Base-by-base conservation (phyloP, 2,113 vertebrate genomes). In the Lanius collurio region DNA sequence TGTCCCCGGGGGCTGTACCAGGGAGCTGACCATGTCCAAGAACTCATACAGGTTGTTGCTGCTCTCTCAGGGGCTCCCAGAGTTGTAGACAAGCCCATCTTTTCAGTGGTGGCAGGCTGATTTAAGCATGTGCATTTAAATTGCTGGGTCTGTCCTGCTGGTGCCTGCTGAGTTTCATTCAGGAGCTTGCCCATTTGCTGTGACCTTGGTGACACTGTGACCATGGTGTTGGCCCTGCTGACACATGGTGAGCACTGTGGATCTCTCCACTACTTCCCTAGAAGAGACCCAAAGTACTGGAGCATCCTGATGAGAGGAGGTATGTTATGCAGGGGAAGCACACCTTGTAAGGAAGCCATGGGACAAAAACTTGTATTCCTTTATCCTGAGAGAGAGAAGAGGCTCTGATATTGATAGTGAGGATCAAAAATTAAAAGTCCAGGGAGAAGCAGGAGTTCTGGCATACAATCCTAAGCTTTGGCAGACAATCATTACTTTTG, bases 1-100 rank as follows among this genome's bases (percentile, higher is more conserved):
- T 44, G 68, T 59, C 28, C 28, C 27, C 0, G 0, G 24, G 15
- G n/a, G 5, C 57, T 44, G 1, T 3, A 2, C 14, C 28, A 83
- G 47, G 24, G 62, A 75, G 31, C 42, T 1, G 0, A 11, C 35
- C 57, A 33, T 39, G 18, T 62, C 30, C 49, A 67, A 24, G 52
- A 67, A 13, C 18, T 71, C 24, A 11, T 2, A 2, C 2, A 37
- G 27, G 15, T 70, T 81, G 28, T 62, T 15, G 14, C 9, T 82
- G 31, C 24, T 49, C 19, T 69, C 41, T 47, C 6, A 17, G 41
- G 6, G 33, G 2, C 31, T 84, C n/a, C 35, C 23, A 26, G 24
- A 35, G 13, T 60, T 37, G 15, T 33, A 57, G 55, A 19, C 20
- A 47, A 63, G 11, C 30, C 33, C 26, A 10, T 63, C 17, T 55